Percentiles rank a stretch among this genome's conserved stretches.
Evolutionary conservation across 2,888 invertebrate species (phyloP).

Genomic region (Pegoplata infirma): DNA sequence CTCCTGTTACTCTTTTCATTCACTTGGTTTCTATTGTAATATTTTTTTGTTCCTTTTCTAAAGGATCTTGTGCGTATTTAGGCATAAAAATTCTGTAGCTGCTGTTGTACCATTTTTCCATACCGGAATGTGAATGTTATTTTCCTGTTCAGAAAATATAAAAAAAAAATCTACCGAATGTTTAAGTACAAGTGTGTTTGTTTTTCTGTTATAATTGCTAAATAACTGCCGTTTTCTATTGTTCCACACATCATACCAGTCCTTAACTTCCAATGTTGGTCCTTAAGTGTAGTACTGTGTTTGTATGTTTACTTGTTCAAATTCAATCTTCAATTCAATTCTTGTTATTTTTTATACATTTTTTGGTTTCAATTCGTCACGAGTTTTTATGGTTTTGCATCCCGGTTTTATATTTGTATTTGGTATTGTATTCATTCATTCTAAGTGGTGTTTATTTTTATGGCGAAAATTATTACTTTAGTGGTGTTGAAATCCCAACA

Average conservation of each 20-base stretch:
- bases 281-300: no score
- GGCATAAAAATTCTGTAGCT: neutral
- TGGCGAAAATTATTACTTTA: conserved; percentile 53
- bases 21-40: no score
- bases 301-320: conserved; percentile 13
- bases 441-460: conserved; percentile 37
- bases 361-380: conserved; percentile 31
- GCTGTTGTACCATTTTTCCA: neutral
- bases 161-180: no score
- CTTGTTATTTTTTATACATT: no score
- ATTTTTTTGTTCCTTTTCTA: no score
- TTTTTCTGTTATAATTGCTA: conserved; percentile 58
- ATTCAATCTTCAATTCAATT: conserved; percentile 27
- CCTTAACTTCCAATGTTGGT: conserved; percentile 30
- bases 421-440: conserved; percentile 37
- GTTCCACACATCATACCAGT: conserved; percentile 30
- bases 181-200: conserved; percentile 56
- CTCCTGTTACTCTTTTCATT: no score
- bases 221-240: conserved; percentile 61
- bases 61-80: conserved; percentile 12
- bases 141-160: conserved; percentile 38
- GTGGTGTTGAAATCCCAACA: conserved; percentile 51
- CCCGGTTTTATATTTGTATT: conserved; percentile 4
- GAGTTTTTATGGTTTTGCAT: neutral
- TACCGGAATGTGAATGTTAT: neutral